Evolutionary conservation across 2,888 invertebrate species (phyloP), one percentile per base, ranked within the genome.

Genomic region (Danaus chrysippus): DNA sequence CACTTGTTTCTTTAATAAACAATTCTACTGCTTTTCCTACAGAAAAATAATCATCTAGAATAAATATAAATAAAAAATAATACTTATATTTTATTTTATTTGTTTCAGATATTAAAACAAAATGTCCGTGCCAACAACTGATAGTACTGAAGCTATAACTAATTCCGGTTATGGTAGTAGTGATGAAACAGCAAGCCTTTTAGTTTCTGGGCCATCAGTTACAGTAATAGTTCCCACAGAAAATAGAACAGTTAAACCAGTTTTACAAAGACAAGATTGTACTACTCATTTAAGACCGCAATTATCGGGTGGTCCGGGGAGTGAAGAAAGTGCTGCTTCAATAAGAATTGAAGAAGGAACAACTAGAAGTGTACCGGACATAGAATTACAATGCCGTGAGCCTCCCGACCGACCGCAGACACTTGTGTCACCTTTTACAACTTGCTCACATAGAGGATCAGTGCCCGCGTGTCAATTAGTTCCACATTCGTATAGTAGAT

Each of bases 251-350:
- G 92, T 93, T 64, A 96, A 96, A 82, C 96, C 96, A 70, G 95
- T 96, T 68, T 91, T 96, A 70, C 96, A 95, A 91, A 93, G 96
- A 70, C 96, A 96, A 88, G 96, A 96, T 88, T 95, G 96, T 74
- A 96, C 96, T 56, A 96, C 96, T 58, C 93, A 94, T 78, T 93
- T 95, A 63, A 93, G 94, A 71, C 93, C 93, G 64, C 93, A 94
- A 77, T 91, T 96, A 68, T 95, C 95, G 53, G 93, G 92, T 3
- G 92, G 92, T 12, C 94, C 95, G 44, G 95, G 95, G 59, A 96
- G 96, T 72, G 96, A 96, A 84, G 96, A 96, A 83, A 91, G 91
- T 70, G 87, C 81, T 19, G 93, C 95, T 5, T 93, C 92, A 52
- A 79, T 93, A 54, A 92, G 93, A 78, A 85, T 93, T 69, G 94